A percentile compares a stretch with the other conserved stretches of the same genome.
phyloP scores from a whole-genome alignment of 1,140 invertebrate species.

The Tribolium madens region DNA sequence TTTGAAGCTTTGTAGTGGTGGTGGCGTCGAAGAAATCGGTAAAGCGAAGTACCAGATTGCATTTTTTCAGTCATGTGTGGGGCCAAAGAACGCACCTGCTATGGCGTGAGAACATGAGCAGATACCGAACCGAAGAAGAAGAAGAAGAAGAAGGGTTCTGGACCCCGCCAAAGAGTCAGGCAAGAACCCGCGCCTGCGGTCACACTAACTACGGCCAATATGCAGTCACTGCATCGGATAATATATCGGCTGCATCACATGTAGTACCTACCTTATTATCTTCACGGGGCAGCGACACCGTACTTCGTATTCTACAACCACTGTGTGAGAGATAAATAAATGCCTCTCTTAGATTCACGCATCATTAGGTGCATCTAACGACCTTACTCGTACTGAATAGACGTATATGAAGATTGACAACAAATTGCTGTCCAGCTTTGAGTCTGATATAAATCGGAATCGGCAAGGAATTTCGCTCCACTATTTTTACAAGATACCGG shows the following conservation, averaged over 20 bases:
- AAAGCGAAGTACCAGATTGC: constrained; percentile 39
- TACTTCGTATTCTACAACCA: not conserved
- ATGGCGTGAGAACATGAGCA: constrained; percentile 42
- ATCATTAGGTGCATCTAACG: constrained; percentile 22
- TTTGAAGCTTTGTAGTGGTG: not conserved
- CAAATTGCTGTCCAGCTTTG: not conserved
- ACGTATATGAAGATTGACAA: constrained; percentile 21
- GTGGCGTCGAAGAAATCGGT: not conserved
- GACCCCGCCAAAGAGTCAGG: constrained; percentile 29
- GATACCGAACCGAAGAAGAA: constrained; percentile 2
- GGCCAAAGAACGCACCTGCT: constrained; percentile 46
- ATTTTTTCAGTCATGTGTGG: constrained; percentile 46
- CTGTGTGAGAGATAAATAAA: constrained; percentile 27
- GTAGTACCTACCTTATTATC: constrained; percentile 26
- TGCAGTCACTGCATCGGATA: constrained; percentile 28
- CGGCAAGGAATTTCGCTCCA: not conserved
- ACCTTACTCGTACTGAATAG: constrained; percentile 10
- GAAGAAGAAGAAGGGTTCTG: constrained; percentile 44
- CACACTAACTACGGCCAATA: constrained; percentile 33
- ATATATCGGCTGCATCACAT: constrained; percentile 32
- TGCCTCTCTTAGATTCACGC: constrained; percentile 26
- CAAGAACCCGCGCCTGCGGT: constrained; percentile 32
- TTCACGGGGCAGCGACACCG: constrained; percentile 26
- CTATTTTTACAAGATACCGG: not conserved
- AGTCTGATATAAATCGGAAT: not conserved